Evolutionary conservation across 2,797 vertebrate species (phyloP).

Genomic region (Rousettus madagascariensis): DNA sequence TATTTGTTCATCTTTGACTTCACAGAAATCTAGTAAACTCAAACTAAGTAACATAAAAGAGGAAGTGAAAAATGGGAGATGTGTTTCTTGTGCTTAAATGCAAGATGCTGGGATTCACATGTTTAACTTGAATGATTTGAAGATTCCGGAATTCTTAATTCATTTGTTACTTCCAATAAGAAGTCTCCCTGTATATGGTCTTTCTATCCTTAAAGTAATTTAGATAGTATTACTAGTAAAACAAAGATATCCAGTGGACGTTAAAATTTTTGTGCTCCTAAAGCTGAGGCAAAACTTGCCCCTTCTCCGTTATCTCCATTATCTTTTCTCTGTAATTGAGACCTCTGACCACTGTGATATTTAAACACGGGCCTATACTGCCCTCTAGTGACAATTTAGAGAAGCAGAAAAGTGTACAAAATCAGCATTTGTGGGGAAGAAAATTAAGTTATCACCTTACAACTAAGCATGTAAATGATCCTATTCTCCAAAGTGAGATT

Average conservation of each 20-base stretch:
- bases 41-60: neutral
- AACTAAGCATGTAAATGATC: neutral
- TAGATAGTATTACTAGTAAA: neutral
- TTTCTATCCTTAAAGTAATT: neutral
- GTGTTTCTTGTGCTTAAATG: neutral
- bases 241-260: neutral
- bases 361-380: neutral
- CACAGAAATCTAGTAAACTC: neutral
- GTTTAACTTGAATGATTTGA: neutral
- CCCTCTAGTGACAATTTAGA: constrained; percentile 66
- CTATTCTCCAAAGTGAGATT: neutral
- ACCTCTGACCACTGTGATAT: fast-evolving
- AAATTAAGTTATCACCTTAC: neutral
- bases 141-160: neutral
- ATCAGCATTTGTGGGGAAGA: neutral
- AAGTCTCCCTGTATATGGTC: neutral
- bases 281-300: neutral
- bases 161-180: neutral
- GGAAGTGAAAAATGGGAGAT: neutral
- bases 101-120: neutral
- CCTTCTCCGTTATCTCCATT: fast-evolving
- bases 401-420: neutral
- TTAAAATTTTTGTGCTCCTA: neutral
- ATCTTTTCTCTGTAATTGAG: neutral
- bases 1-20: neutral